Evolutionary conservation across 1,140 invertebrate species (phyloP).

Genomic region (Cydia amplana): DNA sequence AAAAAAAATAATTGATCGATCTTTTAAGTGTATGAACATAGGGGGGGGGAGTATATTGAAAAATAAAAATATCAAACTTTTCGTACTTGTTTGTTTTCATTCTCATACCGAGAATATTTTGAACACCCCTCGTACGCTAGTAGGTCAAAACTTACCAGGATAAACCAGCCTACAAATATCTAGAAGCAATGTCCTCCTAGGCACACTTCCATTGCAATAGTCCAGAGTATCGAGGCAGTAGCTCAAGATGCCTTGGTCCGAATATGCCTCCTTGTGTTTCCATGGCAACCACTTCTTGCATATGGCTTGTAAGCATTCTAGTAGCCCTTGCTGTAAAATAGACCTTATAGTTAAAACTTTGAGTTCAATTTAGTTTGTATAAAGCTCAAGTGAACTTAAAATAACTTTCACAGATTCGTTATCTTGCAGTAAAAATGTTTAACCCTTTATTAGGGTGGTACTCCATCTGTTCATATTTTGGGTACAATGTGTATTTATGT

Average conservation of each 20-base stretch:
- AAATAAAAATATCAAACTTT: too few species aligned
- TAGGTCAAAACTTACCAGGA: slow-evolving; percentile 64
- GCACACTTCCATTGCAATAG: slow-evolving; percentile 59
- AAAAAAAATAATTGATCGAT: too few species aligned
- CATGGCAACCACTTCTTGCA: slow-evolving; percentile 65
- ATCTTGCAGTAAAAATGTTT: too few species aligned
- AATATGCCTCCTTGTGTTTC: slow-evolving; percentile 59
- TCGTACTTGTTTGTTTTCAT: too few species aligned
- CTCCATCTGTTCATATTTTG: too few species aligned
- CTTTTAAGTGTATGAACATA: too few species aligned
- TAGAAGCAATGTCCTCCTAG: slow-evolving; percentile 55
- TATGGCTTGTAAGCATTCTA: slow-evolving; percentile 65
- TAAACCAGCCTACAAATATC: slow-evolving; percentile 67
- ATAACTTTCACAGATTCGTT: too few species aligned
- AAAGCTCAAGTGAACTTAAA: not conserved
- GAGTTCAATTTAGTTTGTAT: not conserved
- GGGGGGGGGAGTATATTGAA: too few species aligned
- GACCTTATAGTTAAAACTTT: not conserved
- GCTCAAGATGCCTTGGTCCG: slow-evolving; percentile 56
- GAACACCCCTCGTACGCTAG: too few species aligned
- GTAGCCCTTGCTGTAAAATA: slow-evolving; percentile 66
- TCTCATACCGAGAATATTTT: too few species aligned
- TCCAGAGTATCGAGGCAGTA: slow-evolving; percentile 68
- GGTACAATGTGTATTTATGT: too few species aligned
- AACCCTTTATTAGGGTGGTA: too few species aligned